These are phyloP conservation scores for Pristionchus japonicus DNA, from an alignment of 2,888 invertebrate genomes.

Conservation along the genomic window DNA sequence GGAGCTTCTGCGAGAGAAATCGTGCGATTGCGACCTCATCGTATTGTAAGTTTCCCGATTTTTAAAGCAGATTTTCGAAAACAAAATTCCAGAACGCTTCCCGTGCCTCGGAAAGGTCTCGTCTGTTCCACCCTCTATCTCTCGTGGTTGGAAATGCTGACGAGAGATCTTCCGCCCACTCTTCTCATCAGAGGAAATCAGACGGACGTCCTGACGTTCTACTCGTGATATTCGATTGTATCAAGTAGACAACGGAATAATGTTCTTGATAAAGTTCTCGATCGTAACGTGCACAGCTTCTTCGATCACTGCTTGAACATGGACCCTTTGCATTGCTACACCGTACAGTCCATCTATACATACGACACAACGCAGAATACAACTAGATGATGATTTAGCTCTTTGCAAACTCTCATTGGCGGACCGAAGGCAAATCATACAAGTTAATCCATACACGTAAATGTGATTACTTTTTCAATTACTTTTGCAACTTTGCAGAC, in stretches of 20 bases:
- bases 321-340: too few species aligned
- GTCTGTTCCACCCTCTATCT: constrained; percentile 93
- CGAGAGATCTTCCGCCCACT: constrained; percentile 89
- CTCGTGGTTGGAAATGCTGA: constrained; percentile 94
- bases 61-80: too few species aligned
- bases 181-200: constrained; percentile 80
- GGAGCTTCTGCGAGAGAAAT: constrained; percentile 87
- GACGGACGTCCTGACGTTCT: constrained; percentile 79
- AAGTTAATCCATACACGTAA: too few species aligned
- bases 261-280: background rate
- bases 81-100: constrained; percentile 85
- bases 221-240: constrained; percentile 74
- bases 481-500: too few species aligned
- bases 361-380: too few species aligned
- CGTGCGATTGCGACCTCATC: constrained; percentile 86
- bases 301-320: too few species aligned
- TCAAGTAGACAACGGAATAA: background rate
- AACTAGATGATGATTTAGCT: too few species aligned
- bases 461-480: too few species aligned
- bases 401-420: too few species aligned
- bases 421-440: too few species aligned
- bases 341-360: too few species aligned
- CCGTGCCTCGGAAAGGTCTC: constrained; percentile 91
- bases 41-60: constrained; percentile 90
- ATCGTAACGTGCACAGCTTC: too few species aligned